Conservation (phyloP, 2,888 invertebrate genomes). For the Meiosimyza decipiens region DNA sequence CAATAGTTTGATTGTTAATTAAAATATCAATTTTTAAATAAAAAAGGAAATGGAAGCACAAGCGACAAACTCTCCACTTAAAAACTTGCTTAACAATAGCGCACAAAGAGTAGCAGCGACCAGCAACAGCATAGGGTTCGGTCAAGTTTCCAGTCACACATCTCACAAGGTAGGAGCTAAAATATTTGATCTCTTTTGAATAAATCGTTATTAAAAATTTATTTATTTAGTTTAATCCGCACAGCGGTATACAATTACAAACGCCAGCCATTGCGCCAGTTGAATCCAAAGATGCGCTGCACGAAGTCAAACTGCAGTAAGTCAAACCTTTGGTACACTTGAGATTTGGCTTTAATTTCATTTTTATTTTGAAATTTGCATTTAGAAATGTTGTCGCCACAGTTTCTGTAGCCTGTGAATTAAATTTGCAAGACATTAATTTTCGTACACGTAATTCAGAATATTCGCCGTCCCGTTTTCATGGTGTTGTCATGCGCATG, state of each 20-base stretch:
- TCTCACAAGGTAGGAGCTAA: constrained; percentile 8
- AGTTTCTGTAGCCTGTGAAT: constrained; percentile 77
- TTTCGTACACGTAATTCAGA: constrained; percentile 84
- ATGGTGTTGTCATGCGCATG: constrained; percentile 86
- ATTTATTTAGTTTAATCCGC: constrained; percentile 53
- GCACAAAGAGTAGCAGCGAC: not conserved
- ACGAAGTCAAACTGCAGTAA: constrained; percentile 74
- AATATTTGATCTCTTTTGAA: not conserved
- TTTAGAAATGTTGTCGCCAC: constrained; percentile 84
- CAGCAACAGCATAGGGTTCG: constrained; percentile 11
- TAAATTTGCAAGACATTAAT: constrained; percentile 80
- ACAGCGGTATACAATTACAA: constrained; percentile 59
- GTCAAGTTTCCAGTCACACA: not conserved
- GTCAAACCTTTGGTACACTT: constrained; percentile 47
- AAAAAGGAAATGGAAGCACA: too few relatives aligned
- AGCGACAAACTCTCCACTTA: too few relatives aligned
- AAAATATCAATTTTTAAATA: too few relatives aligned
- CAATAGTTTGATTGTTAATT: too few relatives aligned
- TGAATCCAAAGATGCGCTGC: constrained; percentile 71
- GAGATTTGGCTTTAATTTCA: not conserved
- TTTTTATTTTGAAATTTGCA: constrained; percentile 25
- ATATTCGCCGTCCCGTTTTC: constrained; percentile 84
- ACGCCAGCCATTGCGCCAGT: constrained; percentile 69
- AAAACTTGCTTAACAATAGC: not conserved
- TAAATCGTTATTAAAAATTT: not conserved